These are phyloP conservation scores for Hydrolagus affinis DNA, from an alignment of 2,113 vertebrate genomes.

Conservation along the genomic window DNA sequence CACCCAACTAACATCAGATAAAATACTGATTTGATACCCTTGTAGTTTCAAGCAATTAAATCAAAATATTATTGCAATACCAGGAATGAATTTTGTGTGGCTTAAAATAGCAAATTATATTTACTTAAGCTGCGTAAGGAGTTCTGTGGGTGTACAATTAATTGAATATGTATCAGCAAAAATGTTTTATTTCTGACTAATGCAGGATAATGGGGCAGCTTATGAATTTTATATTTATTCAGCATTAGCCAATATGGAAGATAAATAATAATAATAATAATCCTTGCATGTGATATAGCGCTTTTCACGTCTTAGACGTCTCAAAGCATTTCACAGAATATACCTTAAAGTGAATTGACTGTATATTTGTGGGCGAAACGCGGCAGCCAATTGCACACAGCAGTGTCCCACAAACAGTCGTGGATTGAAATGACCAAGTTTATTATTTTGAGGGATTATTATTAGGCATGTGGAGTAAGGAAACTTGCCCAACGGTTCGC, in stretches of 20 bases:
- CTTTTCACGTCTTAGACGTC: too few species aligned
- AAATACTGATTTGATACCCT: conserved; percentile 17
- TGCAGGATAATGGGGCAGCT: conserved; percentile 17
- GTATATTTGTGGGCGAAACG: too few species aligned
- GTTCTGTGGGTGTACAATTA: neutral
- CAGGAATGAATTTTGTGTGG: conserved; percentile 27
- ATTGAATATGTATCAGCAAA: conserved; percentile 12
- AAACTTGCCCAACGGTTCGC: too few species aligned
- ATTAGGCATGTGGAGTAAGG: too few species aligned
- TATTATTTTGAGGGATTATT: too few species aligned
- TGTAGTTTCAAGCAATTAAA: conserved; percentile 31
- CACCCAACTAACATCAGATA: conserved; percentile 5
- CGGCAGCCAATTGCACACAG: too few species aligned
- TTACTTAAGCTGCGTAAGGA: conserved; percentile 17
- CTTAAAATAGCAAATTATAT: conserved; percentile 16
- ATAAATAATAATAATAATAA: neutral
- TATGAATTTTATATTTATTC: conserved; percentile 20
- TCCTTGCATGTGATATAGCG: too few species aligned
- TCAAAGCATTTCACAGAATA: too few species aligned
- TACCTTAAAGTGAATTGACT: too few species aligned
- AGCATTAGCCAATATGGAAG: too few species aligned
- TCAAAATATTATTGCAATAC: conserved; percentile 23
- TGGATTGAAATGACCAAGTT: too few species aligned
- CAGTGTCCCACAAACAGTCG: too few species aligned
- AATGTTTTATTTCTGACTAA: conserved; percentile 11